Evolutionary conservation across 1,140 invertebrate species (phyloP).

Genomic region (Macrocentrus cingulum): DNA sequence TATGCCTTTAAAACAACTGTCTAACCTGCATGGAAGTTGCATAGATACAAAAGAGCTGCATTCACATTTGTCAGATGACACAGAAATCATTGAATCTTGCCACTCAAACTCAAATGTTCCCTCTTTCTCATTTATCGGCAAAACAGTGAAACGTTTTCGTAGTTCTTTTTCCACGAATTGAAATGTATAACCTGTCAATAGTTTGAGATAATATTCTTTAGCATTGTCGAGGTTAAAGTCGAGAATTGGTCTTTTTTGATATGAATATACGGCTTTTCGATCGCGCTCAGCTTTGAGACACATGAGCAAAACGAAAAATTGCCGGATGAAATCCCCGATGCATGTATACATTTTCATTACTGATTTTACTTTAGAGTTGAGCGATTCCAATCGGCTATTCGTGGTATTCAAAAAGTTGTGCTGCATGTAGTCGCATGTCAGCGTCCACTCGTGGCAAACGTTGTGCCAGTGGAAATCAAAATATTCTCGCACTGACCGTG

Average conservation of each 20-base stretch:
- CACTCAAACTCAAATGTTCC: no score
- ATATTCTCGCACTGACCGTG: neutral
- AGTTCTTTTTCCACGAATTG: slow-evolving; percentile 11
- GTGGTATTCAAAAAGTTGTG: slow-evolving; percentile 15
- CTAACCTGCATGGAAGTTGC: no score
- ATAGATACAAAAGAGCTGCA: no score
- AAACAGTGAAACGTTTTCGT: neutral
- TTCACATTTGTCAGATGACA: no score
- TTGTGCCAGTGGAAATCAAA: slow-evolving; percentile 14
- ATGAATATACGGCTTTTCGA: slow-evolving; percentile 11
- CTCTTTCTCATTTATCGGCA: no score
- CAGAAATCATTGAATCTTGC: no score
- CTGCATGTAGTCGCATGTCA: slow-evolving; percentile 3
- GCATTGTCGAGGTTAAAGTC: neutral
- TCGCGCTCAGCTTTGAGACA: slow-evolving; percentile 13
- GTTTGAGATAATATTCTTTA: slow-evolving; percentile 6
- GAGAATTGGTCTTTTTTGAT: slow-evolving; percentile 7
- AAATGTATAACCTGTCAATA: slow-evolving; percentile 14
- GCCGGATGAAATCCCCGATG: slow-evolving; percentile 12
- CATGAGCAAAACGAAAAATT: slow-evolving; percentile 10
- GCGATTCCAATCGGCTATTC: slow-evolving; percentile 9
- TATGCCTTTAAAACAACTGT: no score
- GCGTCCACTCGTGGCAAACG: slow-evolving; percentile 14
- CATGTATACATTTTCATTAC: slow-evolving; percentile 13
- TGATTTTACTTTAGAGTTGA: slow-evolving; percentile 13